Evolutionary conservation across 1,140 invertebrate genomes (phyloP).

Genomic region (Micrasema minimum): DNA sequence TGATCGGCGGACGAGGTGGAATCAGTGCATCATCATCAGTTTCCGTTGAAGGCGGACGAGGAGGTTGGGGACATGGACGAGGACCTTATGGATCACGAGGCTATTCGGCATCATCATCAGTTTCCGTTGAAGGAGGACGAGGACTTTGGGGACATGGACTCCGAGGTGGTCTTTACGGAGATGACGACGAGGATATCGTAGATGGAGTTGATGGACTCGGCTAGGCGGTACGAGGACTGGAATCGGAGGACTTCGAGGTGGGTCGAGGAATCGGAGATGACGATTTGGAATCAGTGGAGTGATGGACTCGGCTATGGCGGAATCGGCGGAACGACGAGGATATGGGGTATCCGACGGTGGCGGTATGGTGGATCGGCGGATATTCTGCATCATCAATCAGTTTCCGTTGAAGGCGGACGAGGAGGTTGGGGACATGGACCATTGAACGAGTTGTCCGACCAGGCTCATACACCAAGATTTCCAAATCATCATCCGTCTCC

Average conservation of each 20-base stretch:
- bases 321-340: slow-evolving; percentile 7
- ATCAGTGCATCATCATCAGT: slow-evolving; percentile 9
- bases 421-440: slow-evolving; percentile 4
- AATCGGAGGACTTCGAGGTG: background rate
- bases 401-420: slow-evolving; percentile 19
- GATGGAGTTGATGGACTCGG: background rate
- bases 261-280: background rate
- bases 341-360: background rate
- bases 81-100: background rate
- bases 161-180: background rate
- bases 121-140: background rate
- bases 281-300: background rate
- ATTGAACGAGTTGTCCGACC: slow-evolving; percentile 9
- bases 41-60: slow-evolving; percentile 11
- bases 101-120: slow-evolving; percentile 20
- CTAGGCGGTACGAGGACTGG: background rate
- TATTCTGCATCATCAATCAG: slow-evolving; percentile 7
- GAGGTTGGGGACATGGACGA: slow-evolving; percentile 21
- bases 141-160: background rate
- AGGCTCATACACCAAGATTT: background rate
- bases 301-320: slow-evolving; percentile 34
- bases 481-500: slow-evolving; percentile 17
- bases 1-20: background rate
- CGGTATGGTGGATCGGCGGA: background rate
- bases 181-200: slow-evolving; percentile 6